These are phyloP conservation scores for Trichosurus vulpecula DNA, from an alignment of 2,797 vertebrate species.

Conservation along the genomic window DNA sequence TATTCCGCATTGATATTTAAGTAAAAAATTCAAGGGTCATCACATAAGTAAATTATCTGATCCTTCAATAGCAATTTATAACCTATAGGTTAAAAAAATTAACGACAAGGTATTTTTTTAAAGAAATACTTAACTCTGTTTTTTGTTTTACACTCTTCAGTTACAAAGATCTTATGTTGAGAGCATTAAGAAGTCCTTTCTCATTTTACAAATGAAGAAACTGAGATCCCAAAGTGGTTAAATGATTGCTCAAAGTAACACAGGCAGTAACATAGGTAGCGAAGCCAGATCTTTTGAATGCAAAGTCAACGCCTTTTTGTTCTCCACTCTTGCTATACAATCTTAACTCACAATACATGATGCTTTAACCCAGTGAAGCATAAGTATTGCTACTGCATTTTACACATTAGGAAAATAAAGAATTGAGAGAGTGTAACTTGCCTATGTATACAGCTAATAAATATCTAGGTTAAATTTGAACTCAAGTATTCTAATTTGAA, in stretches of 20 bases:
- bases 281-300: background rate
- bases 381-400: background rate
- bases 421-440: background rate
- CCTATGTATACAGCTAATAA: background rate
- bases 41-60: background rate
- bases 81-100: slow-evolving; percentile 1
- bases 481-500: background rate
- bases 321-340: background rate
- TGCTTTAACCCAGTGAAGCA: background rate
- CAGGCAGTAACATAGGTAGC: background rate
- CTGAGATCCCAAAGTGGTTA: background rate
- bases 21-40: background rate
- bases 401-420: background rate
- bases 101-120: background rate
- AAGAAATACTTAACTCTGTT: background rate
- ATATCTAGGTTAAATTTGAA: background rate
- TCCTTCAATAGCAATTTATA: background rate
- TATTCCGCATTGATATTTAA: background rate
- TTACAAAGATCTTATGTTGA: background rate
- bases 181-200: background rate
- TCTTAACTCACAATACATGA: background rate
- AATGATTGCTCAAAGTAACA: background rate
- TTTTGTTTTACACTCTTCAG: background rate
- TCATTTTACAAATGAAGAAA: background rate
- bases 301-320: background rate